Conservation (phyloP, 2,797 vertebrate species). For the Pelochelys cantorii region DNA sequence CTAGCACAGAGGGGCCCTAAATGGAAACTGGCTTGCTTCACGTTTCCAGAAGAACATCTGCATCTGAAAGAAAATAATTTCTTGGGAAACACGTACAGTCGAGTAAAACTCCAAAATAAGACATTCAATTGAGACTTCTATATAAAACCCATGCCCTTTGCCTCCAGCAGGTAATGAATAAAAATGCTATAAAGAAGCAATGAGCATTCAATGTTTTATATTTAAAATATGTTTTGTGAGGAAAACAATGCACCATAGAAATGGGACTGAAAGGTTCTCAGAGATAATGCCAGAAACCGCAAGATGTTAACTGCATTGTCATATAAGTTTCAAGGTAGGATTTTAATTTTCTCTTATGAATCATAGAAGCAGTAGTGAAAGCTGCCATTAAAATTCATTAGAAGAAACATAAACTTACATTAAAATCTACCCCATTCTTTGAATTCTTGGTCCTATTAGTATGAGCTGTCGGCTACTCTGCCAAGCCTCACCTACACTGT, state of each 20-base stretch:
- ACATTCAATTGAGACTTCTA: conserved; percentile 68
- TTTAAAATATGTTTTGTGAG: conserved; percentile 78
- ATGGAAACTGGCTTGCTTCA: conserved; percentile 54
- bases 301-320: conserved; percentile 71
- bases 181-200: conserved; percentile 70
- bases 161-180: conserved; percentile 66
- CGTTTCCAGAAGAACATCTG: conserved; percentile 76
- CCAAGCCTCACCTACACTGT: conserved; percentile 53
- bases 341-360: conserved; percentile 78
- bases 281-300: conserved; percentile 74
- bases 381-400: conserved; percentile 80
- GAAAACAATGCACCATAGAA: conserved; percentile 79
- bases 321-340: conserved; percentile 73
- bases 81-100: conserved; percentile 70
- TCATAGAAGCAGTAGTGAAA: conserved; percentile 68
- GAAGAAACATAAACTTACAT: conserved; percentile 73
- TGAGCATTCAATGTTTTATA: conserved; percentile 75
- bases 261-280: conserved; percentile 70
- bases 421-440: conserved; percentile 68
- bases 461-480: conserved; percentile 52
- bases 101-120: conserved; percentile 82
- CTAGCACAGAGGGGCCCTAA: not conserved
- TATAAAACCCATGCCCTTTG: conserved; percentile 73
- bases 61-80: conserved; percentile 81
- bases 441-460: conserved; percentile 55